These are phyloP conservation scores for Carcharodon carcharias DNA, from an alignment of 2,797 vertebrate genomes.

Conservation along the genomic window DNA sequence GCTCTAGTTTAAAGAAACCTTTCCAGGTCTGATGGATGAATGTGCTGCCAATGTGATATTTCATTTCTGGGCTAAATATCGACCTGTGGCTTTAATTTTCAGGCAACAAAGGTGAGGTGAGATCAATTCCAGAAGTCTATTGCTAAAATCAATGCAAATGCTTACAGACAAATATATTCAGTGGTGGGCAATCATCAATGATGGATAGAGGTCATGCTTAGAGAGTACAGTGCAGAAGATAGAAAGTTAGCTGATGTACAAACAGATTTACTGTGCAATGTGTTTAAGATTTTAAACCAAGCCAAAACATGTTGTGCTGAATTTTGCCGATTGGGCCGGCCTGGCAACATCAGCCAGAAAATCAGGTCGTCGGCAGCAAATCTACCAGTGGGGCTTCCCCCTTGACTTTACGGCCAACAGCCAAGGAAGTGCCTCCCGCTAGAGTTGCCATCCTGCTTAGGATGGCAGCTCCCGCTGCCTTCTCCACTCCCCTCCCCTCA, in stretches of 20 bases:
- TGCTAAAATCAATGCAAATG: conserved; percentile 7
- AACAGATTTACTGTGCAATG: background rate
- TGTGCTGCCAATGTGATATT: background rate
- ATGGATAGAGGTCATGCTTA: background rate
- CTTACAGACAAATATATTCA: background rate
- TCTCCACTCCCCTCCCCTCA: too few relatives aligned
- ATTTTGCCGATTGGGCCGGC: background rate
- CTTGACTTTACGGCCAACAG: background rate
- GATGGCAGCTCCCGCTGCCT: too few relatives aligned
- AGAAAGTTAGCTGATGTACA: background rate
- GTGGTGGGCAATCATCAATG: background rate
- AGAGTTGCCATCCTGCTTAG: too few relatives aligned
- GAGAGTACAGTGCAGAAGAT: background rate
- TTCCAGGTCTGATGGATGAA: background rate
- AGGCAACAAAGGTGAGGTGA: background rate
- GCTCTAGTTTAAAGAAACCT: background rate
- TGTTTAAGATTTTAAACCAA: background rate
- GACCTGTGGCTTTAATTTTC: background rate
- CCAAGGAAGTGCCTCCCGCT: background rate
- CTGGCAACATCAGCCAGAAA: background rate
- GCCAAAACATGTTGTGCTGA: background rate
- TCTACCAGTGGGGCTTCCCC: background rate
- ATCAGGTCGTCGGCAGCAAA: background rate
- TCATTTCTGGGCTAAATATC: background rate
- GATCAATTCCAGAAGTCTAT: background rate